Evolutionary conservation across 2,888 invertebrate species (phyloP).

Genomic region (Anodontia alba): DNA sequence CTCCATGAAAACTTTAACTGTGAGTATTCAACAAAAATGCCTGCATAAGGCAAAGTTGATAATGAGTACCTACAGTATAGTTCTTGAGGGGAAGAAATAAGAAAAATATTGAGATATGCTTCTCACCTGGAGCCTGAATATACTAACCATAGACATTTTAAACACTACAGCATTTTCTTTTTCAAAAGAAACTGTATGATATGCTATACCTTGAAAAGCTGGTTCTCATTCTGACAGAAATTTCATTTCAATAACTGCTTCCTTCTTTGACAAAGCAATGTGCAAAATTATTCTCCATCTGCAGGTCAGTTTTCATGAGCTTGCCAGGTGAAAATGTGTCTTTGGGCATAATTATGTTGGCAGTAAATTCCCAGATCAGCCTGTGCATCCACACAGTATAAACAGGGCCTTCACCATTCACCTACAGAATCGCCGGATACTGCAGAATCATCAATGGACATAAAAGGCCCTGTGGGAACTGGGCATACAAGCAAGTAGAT

Average conservation of each 20-base stretch:
- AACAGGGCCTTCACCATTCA: no score
- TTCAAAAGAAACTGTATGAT: not conserved
- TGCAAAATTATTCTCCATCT: not conserved
- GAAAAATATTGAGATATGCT: no score
- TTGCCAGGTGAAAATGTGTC: not conserved
- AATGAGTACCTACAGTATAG: no score
- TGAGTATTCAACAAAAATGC: no score
- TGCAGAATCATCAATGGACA: not conserved
- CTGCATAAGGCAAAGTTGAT: no score
- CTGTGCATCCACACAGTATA: no score
- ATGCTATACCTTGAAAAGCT: not conserved
- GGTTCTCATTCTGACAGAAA: not conserved
- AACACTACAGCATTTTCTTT: not conserved
- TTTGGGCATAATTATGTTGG: not conserved
- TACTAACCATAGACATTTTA: not conserved
- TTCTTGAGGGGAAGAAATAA: no score
- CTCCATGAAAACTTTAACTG: no score
- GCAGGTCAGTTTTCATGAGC: not conserved
- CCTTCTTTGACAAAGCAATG: not conserved
- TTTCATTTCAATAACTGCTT: not conserved
- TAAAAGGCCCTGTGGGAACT: no score
- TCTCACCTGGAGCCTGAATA: no score
- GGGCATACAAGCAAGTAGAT: no score
- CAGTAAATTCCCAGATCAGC: no score
- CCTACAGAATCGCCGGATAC: not conserved